These are phyloP conservation scores for Drosophila mercatorum DNA, from an alignment of 2,888 invertebrate genomes.

Conservation along the genomic window DNA sequence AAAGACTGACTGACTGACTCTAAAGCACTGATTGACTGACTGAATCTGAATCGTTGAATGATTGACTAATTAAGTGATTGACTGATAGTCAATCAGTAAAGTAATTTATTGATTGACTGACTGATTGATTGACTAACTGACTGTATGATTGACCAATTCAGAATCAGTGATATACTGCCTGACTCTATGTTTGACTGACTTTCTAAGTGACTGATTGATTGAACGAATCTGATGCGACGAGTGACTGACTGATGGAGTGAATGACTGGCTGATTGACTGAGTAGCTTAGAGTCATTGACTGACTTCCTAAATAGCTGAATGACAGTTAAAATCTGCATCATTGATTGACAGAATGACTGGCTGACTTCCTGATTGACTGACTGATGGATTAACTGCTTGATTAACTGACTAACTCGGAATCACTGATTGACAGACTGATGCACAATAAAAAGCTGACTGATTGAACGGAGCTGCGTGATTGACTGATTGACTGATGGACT, in stretches of 20 bases:
- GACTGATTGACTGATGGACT: not conserved
- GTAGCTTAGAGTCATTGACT: no score
- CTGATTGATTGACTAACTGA: not conserved
- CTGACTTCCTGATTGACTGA: not conserved
- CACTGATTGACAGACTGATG: not conserved
- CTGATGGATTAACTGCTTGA: not conserved
- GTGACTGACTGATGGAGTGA: not conserved
- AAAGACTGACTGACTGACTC: no score
- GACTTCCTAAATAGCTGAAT: not conserved
- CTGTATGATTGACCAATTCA: no score
- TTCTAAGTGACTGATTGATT: not conserved
- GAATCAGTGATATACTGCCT: no score
- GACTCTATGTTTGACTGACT: not conserved
- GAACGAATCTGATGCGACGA: accelerated
- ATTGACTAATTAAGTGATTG: not conserved
- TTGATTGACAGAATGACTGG: not conserved
- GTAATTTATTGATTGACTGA: no score
- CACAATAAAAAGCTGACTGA: no score
- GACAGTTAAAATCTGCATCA: not conserved
- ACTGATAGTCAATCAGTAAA: not conserved
- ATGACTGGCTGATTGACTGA: not conserved
- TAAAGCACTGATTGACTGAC: no score
- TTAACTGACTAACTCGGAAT: not conserved
- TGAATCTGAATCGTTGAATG: no score
- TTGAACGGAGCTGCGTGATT: no score